Evolutionary conservation across 2,797 vertebrate species (phyloP), one percentile per base, ranked within the genome.

Genomic region (Vespertilio murinus): DNA sequence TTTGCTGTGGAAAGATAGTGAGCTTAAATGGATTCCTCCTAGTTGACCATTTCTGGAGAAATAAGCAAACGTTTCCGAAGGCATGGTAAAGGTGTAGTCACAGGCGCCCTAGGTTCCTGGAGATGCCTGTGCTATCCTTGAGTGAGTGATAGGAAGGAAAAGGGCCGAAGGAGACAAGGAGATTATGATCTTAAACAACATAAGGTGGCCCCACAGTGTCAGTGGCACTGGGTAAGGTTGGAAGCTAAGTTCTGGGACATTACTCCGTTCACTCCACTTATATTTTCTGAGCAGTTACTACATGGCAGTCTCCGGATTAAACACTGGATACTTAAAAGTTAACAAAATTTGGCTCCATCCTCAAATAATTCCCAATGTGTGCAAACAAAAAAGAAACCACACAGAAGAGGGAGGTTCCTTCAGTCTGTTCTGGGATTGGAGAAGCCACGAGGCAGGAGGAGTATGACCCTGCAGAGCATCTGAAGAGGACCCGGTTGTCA

Each of bases 1-100:
- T 77, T 89, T 40, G 9, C 67, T 84, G 65, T 89, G 64, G 16
- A 59, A 94, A 84, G 40, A 80, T 91, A 94, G 94, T 61, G 85
- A 85, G 52, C 20, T 64, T 74, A 73, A 88, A n/a, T 61, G 40
- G 61, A 54, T 69, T 94, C 56, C 16, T 83, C 54, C 64, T 38
- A 23, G 45, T 45, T 73, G 61, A 77, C 80, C 77, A 30, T 45
- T 78, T 69, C 67, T 30, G 12, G 80, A 88, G 40, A 95, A 86
- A 77, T 40, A 54, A 59, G 78, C 22, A 33, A 25, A 84, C 33
- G n/a, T 87, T 91, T 93, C 69, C 20, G 77, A 33, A 67, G 10
- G 20, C 30, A 52, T 38, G 28, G 71, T 88, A 13, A 69, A 73
- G 77, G 47, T 6, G 9, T 18, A 22, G 23, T 67, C 65, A 74